phyloP scores from a whole-genome alignment of 2,797 vertebrate genomes.

The Tokudaia tokunoshimensis region DNA sequence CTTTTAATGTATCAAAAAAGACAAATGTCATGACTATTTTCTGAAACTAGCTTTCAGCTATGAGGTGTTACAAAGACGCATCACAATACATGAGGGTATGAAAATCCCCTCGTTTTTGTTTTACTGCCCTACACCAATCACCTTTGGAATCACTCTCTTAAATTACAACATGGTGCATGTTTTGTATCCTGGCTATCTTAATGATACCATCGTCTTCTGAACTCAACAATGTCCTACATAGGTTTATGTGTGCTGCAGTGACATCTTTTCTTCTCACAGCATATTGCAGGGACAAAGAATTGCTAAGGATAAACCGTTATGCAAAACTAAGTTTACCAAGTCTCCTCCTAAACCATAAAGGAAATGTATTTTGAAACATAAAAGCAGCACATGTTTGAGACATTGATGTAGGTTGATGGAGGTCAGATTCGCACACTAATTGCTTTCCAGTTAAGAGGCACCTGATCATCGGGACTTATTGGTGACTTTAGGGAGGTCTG shows the following conservation, averaged over 20 bases:
- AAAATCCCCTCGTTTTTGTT: not conserved
- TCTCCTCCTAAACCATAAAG: constrained; percentile 45
- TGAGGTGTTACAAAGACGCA: not conserved
- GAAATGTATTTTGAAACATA: constrained; percentile 53
- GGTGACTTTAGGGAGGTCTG: not conserved
- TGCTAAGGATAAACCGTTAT: constrained; percentile 71
- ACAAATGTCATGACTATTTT: not conserved
- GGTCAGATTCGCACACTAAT: constrained; percentile 39
- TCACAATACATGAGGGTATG: not conserved
- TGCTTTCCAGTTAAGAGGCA: constrained; percentile 38
- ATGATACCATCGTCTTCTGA: constrained; percentile 65
- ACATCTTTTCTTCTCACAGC: constrained; percentile 70
- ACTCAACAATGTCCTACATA: constrained; percentile 58
- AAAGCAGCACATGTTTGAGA: constrained; percentile 54
- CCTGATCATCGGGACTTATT: constrained; percentile 37
- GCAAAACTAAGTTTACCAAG: constrained; percentile 65
- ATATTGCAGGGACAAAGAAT: constrained; percentile 69
- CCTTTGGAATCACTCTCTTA: constrained; percentile 55
- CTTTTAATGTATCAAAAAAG: constrained; percentile 24
- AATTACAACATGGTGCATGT: constrained; percentile 60
- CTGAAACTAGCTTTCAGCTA: not conserved
- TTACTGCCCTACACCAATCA: not conserved
- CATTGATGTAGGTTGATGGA: not conserved
- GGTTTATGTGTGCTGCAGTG: constrained; percentile 60
- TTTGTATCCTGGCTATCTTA: constrained; percentile 44